Conservation (phyloP, 2,888 invertebrate species). For the Meteorus cinctellus region DNA sequence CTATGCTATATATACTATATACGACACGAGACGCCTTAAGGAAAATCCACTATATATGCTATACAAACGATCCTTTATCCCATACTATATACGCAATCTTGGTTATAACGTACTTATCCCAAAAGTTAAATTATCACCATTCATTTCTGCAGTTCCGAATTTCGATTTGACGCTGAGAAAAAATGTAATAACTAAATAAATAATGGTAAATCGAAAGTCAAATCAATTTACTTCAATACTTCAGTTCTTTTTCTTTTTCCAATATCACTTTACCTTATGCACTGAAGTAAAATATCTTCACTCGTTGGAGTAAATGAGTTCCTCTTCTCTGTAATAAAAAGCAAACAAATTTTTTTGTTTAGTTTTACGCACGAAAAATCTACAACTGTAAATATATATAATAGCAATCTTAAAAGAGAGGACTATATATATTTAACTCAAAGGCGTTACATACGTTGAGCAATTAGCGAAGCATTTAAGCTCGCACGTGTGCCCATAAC, state of each 20-base stretch:
- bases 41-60: conserved; percentile 1
- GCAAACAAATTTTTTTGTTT: not conserved
- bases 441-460: conserved; percentile 35
- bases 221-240: too few relatives aligned
- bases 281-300: not conserved
- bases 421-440: not conserved
- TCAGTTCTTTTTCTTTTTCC: too few relatives aligned
- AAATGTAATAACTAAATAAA: not conserved
- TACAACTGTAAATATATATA: not conserved
- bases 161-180: not conserved
- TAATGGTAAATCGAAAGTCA: not conserved
- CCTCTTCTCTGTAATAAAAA: not conserved
- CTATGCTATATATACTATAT: conserved; percentile 25
- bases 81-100: not conserved
- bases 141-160: not conserved
- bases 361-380: conserved; percentile 5
- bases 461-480: conserved; percentile 39
- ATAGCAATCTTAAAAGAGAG: not conserved
- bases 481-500: conserved; percentile 36
- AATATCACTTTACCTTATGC: too few relatives aligned
- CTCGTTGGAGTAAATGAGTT: not conserved
- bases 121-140: conserved; percentile 3
- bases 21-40: not conserved
- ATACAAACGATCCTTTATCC: conserved; percentile 12
- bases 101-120: not conserved